A percentile compares a stretch with the other conserved stretches of the same genome.
Conservation (phyloP, 2,113 vertebrate genomes). For the Rhinoderma darwinii region DNA sequence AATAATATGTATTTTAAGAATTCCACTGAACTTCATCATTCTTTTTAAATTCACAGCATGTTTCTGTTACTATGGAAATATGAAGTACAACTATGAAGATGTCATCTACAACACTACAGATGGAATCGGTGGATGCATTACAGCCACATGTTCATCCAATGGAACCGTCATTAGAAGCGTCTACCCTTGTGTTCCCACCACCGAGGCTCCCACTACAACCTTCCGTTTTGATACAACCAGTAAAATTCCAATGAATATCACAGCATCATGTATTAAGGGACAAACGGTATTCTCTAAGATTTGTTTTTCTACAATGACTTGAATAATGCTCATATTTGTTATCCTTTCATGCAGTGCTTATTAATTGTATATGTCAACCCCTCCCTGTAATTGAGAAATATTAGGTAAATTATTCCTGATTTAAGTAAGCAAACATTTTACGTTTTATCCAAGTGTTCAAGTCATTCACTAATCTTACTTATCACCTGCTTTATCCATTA, state of each 20-base stretch:
- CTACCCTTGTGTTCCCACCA: conserved; percentile 61
- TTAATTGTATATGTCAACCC: too few species aligned
- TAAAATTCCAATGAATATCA: background rate
- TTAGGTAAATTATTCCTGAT: too few species aligned
- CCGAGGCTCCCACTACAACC: background rate
- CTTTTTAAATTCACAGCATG: conserved; percentile 69
- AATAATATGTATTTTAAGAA: background rate
- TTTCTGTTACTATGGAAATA: conserved; percentile 72
- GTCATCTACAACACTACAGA: conserved; percentile 79
- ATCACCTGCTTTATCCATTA: too few species aligned
- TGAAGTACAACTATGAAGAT: conserved; percentile 68
- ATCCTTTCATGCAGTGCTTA: too few species aligned
- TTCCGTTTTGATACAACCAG: conserved; percentile 29
- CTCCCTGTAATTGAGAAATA: too few species aligned
- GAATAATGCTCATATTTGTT: too few species aligned
- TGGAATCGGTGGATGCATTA: conserved; percentile 75
- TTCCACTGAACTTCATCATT: background rate
- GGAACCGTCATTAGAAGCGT: conserved; percentile 70
- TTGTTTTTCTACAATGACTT: too few species aligned
- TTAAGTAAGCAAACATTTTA: too few species aligned
- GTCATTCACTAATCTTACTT: too few species aligned
- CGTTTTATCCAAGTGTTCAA: too few species aligned
- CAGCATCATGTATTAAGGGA: conserved; percentile 19
- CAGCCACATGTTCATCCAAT: conserved; percentile 69
- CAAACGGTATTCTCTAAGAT: too few species aligned